Percentiles rank a stretch among this genome's conserved stretches.
Conservation (phyloP, 2,113 vertebrate genomes). For the Forbesichthys papilliferus region DNA sequence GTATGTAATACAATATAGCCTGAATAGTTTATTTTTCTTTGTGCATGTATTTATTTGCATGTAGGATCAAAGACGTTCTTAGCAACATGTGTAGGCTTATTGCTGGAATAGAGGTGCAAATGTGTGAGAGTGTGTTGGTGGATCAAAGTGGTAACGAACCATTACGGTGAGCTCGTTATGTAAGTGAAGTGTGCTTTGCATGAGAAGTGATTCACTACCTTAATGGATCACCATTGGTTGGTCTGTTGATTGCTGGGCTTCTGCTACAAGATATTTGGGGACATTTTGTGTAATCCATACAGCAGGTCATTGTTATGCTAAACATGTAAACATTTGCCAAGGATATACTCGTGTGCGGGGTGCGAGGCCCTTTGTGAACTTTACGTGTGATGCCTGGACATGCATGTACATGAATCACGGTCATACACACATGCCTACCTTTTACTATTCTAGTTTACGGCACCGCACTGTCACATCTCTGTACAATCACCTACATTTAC, state of each 20-base stretch:
- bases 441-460: no score
- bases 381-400: no score
- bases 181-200: conserved; percentile 60
- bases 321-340: not conserved
- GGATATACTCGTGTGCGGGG: no score
- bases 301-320: conserved; percentile 4
- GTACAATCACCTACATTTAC: no score
- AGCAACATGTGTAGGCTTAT: conserved; percentile 44
- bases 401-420: no score
- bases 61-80: conserved; percentile 52
- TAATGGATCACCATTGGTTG: conserved; percentile 45
- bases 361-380: no score
- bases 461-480: no score
- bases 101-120: conserved; percentile 57
- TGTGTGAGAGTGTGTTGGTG: conserved; percentile 65
- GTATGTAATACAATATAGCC: no score
- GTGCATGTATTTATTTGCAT: conserved; percentile 22
- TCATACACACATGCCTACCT: no score
- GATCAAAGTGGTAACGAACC: conserved; percentile 69
- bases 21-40: not conserved
- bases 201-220: conserved; percentile 44
- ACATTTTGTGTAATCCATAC: conserved; percentile 27
- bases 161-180: conserved; percentile 63
- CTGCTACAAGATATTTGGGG: no score
- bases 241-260: conserved; percentile 14